Evolutionary conservation across 2,113 vertebrate species (phyloP).

Genomic region (Oryzias woworae): DNA sequence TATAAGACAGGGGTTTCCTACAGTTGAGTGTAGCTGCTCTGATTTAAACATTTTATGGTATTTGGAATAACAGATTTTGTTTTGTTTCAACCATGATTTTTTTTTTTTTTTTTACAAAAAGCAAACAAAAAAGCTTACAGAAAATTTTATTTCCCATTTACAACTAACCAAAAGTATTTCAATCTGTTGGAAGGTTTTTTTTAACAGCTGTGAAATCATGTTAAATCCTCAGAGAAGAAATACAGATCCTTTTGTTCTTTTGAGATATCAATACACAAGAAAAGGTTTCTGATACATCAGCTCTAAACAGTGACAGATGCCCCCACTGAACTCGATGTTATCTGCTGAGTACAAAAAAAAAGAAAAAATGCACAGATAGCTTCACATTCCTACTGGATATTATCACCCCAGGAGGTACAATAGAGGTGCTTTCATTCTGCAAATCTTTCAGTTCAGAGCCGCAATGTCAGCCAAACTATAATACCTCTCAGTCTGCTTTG

Average conservation of each 20-base stretch:
- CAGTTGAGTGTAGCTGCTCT: too few relatives aligned
- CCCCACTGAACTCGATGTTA: constrained; percentile 56
- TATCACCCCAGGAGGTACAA: constrained; percentile 67
- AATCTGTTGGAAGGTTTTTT: too few relatives aligned
- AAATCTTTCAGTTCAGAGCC: constrained; percentile 66
- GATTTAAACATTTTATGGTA: too few relatives aligned
- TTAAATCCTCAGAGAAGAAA: too few relatives aligned
- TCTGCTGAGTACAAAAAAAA: constrained; percentile 55
- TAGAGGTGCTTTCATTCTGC: constrained; percentile 67
- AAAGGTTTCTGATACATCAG: constrained; percentile 20
- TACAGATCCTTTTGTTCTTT: constrained; percentile 3
- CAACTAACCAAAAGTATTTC: too few relatives aligned
- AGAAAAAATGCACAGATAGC: constrained; percentile 56
- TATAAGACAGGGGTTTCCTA: too few relatives aligned
- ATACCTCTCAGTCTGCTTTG: constrained; percentile 40
- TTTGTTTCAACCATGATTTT: constrained; percentile 1
- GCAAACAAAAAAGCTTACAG: too few relatives aligned
- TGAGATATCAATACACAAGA: constrained; percentile 20
- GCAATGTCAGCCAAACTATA: constrained; percentile 72
- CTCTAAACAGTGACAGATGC: constrained; percentile 49
- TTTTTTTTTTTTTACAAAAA: too few relatives aligned
- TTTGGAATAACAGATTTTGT: too few relatives aligned
- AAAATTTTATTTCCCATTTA: too few relatives aligned
- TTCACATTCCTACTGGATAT: constrained; percentile 71
- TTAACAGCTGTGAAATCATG: too few relatives aligned